Percentiles rank a stretch among this genome's conserved stretches.
phyloP scores from a whole-genome alignment of 2,888 invertebrate genomes.

The Mimachlamys varia region DNA sequence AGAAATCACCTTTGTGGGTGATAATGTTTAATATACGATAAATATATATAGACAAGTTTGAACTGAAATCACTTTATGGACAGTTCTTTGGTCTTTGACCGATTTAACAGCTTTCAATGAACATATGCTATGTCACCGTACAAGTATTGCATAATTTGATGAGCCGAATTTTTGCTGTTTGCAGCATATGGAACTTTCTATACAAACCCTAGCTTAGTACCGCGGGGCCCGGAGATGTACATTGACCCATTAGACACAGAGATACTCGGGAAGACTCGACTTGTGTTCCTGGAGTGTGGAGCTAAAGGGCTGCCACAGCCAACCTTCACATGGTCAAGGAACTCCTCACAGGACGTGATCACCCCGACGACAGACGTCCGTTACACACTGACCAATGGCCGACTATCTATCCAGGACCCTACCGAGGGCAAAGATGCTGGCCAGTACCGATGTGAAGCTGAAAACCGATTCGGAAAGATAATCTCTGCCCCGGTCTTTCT shows the following conservation, averaged over 20 bases:
- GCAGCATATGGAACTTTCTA: constrained; percentile 62
- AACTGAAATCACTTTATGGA: too few species aligned
- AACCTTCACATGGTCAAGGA: constrained; percentile 65
- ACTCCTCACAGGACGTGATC: constrained; percentile 40
- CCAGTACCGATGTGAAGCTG: constrained; percentile 73
- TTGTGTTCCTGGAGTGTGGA: constrained; percentile 62
- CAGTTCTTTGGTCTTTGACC: too few species aligned
- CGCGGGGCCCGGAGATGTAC: constrained; percentile 60
- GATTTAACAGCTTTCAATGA: too few species aligned
- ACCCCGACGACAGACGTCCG: constrained; percentile 47
- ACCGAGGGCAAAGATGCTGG: constrained; percentile 66
- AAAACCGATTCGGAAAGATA: constrained; percentile 71
- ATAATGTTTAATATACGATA: too few species aligned
- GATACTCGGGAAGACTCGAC: constrained; percentile 54
- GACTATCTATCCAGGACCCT: constrained; percentile 72
- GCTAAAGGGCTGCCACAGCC: constrained; percentile 67
- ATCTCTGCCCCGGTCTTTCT: constrained; percentile 67
- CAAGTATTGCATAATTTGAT: neutral
- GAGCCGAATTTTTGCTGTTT: constrained; percentile 29
- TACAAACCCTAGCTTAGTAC: constrained; percentile 52
- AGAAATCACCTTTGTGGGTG: too few species aligned
- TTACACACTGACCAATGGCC: constrained; percentile 75
- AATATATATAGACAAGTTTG: too few species aligned
- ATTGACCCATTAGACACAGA: constrained; percentile 58
- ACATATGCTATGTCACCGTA: neutral